phyloP scores from a whole-genome alignment of 2,888 invertebrate genomes.

The Meteorus colon region DNA sequence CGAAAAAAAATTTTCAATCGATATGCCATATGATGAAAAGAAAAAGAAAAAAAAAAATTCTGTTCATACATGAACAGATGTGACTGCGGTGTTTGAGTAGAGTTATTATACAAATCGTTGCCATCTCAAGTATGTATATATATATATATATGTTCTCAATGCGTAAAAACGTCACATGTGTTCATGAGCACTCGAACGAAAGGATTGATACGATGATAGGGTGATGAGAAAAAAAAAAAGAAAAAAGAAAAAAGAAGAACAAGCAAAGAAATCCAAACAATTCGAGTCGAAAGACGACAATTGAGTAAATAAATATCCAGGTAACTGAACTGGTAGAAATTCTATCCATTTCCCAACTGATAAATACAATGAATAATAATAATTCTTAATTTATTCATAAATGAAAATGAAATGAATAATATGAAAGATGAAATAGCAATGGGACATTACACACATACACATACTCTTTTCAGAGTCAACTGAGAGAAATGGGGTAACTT shows the following conservation, averaged over 20 bases:
- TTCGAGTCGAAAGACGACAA: not conserved
- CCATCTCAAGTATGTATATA: not conserved
- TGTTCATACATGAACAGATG: not conserved
- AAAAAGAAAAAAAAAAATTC: not conserved
- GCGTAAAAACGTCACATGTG: constrained; percentile 39
- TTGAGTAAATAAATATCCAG: too few species aligned
- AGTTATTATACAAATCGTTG: not conserved
- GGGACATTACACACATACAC: constrained; percentile 32
- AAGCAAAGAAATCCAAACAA: too few species aligned
- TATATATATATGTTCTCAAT: constrained; percentile 3
- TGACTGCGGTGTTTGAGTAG: not conserved
- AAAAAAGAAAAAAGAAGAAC: not conserved
- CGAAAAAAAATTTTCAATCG: not conserved
- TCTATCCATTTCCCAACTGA: not conserved
- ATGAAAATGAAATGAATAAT: constrained; percentile 21
- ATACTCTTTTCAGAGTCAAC: constrained; percentile 68
- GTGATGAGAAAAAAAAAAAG: constrained; percentile 17
- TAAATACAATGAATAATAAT: too few species aligned
- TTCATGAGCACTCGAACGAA: constrained; percentile 32
- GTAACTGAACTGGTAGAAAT: too few species aligned
- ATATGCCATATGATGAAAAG: not conserved
- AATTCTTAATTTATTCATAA: not conserved
- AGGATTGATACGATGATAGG: constrained; percentile 22
- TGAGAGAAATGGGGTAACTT: constrained; percentile 70
- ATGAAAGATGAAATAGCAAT: constrained; percentile 48